These are phyloP conservation scores for Agraylea sexmaculata DNA, from an alignment of 1,140 invertebrate genomes.

Conservation along the genomic window DNA sequence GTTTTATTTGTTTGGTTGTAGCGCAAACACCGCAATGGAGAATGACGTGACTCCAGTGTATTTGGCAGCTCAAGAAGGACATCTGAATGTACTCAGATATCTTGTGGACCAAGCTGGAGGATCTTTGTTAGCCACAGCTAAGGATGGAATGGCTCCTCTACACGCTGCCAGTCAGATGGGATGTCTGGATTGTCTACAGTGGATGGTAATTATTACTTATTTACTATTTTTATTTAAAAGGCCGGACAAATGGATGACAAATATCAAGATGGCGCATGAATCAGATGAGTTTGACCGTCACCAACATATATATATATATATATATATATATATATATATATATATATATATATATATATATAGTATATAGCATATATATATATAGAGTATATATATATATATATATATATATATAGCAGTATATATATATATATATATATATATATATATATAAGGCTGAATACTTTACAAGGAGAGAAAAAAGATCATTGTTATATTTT, in stretches of 20 bases:
- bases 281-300: too few relatives aligned
- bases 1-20: constrained; percentile 31
- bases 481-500: too few relatives aligned
- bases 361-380: too few relatives aligned
- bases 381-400: too few relatives aligned
- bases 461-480: too few relatives aligned
- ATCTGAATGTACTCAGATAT: constrained; percentile 72
- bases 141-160: constrained; percentile 79
- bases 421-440: too few relatives aligned
- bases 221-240: background rate
- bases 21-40: constrained; percentile 80
- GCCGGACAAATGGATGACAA: background rate
- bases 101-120: constrained; percentile 69
- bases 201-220: constrained; percentile 58
- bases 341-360: too few relatives aligned
- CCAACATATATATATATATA: too few relatives aligned
- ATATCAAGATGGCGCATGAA: background rate
- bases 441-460: too few relatives aligned
- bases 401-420: too few relatives aligned
- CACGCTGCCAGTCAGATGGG: constrained; percentile 83
- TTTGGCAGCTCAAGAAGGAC: constrained; percentile 75
- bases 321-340: too few relatives aligned
- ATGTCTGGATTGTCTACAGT: constrained; percentile 72
- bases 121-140: constrained; percentile 58
- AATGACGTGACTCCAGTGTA: constrained; percentile 85